Percentiles rank a stretch among this genome's conserved stretches.
Conservation (phyloP, 2,797 vertebrate genomes). For the Picus viridis region DNA sequence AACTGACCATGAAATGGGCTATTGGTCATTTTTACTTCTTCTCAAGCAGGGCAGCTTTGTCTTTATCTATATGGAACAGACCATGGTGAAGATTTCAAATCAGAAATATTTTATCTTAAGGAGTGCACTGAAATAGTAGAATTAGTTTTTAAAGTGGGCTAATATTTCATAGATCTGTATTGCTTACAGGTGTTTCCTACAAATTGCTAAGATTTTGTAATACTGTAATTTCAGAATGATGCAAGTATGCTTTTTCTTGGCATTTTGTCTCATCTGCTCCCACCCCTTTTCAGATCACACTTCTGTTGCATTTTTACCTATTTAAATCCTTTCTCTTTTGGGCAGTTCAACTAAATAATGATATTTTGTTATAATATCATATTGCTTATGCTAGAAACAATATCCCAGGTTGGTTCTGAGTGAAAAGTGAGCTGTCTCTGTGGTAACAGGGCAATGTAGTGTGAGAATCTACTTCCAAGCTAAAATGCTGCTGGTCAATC, state of each 20-base stretch:
- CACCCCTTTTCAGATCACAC: not conserved
- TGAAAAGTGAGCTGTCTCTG: not conserved
- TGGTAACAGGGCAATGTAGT: rapidly evolving
- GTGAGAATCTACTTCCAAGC: not conserved
- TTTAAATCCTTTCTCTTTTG: not conserved
- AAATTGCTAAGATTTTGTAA: not conserved
- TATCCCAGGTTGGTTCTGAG: not conserved
- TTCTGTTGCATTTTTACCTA: not conserved
- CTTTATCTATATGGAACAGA: not conserved
- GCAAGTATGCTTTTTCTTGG: not conserved
- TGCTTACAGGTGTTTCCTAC: not conserved
- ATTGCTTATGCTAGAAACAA: not conserved
- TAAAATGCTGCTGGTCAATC: not conserved
- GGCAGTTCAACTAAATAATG: not conserved
- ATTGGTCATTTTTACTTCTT: not conserved
- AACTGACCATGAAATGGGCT: not conserved
- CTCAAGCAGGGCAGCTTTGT: not conserved
- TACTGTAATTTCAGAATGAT: not conserved
- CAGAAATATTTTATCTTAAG: not conserved
- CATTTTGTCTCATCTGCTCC: not conserved
- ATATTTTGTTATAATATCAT: not conserved
- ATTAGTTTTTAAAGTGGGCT: not conserved
- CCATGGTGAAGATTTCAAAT: not conserved
- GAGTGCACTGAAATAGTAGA: not conserved
- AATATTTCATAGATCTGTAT: not conserved